Percentiles rank a stretch among this genome's conserved stretches.
These are phyloP conservation scores for Bolinopsis microptera DNA, from an alignment of 37 sponge, comb jelly and placozoan species.

Conservation along the genomic window DNA sequence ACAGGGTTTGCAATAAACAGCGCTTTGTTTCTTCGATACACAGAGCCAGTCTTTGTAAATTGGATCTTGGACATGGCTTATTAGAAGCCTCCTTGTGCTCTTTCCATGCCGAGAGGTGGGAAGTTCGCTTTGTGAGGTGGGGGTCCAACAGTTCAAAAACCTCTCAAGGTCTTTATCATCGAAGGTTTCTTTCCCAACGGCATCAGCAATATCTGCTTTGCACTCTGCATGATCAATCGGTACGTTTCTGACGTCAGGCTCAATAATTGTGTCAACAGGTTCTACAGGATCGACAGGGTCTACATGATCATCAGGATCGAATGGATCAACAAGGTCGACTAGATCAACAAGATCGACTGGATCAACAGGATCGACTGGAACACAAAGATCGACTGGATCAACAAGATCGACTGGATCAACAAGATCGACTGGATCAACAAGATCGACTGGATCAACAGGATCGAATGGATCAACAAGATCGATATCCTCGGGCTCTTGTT, in stretches of 20 bases:
- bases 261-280: neutral
- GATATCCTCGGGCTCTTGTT: too few relatives aligned
- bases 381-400: too few relatives aligned
- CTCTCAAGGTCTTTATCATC: neutral
- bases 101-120: neutral
- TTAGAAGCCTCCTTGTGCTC: neutral
- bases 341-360: too few relatives aligned
- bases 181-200: neutral
- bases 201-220: neutral
- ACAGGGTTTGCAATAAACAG: neutral
- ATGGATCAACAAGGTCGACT: too few relatives aligned
- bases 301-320: neutral
- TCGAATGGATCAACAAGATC: too few relatives aligned
- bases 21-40: neutral
- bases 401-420: too few relatives aligned
- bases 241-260: neutral
- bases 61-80: neutral
- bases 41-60: neutral
- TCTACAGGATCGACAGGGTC: neutral
- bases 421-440: too few relatives aligned
- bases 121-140: neutral
- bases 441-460: too few relatives aligned
- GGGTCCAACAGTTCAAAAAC: slow-evolving; percentile 11
- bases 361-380: too few relatives aligned
- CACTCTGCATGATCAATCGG: neutral